phyloP scores from a whole-genome alignment of 1,140 invertebrate species.

The Drosophila auraria region DNA sequence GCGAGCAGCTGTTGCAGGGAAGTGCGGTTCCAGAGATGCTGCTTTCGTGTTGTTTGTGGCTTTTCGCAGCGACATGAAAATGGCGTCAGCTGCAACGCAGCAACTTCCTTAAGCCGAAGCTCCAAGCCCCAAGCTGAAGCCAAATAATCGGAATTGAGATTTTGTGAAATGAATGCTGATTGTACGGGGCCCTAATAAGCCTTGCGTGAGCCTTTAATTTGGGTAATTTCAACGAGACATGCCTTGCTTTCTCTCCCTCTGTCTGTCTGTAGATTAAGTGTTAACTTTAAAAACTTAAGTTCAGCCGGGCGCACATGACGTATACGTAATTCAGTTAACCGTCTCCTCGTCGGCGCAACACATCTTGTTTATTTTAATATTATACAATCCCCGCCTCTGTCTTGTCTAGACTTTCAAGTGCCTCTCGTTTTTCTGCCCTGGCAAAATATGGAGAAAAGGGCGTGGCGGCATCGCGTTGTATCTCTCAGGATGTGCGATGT shows the following conservation, averaged over 20 bases:
- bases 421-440: constrained; percentile 12
- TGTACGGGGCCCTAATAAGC: constrained; percentile 18
- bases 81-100: constrained; percentile 57
- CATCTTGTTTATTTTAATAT: constrained; percentile 47
- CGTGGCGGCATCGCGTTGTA: constrained; percentile 27
- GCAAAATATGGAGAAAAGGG: constrained; percentile 5
- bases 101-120: constrained; percentile 21
- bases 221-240: constrained; percentile 9
- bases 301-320: constrained; percentile 18
- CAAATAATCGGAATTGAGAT: constrained; percentile 37
- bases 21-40: constrained; percentile 44
- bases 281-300: constrained; percentile 14
- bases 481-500: constrained; percentile 16
- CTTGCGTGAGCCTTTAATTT: constrained; percentile 37
- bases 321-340: constrained; percentile 49
- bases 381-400: constrained; percentile 26
- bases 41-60: constrained; percentile 60
- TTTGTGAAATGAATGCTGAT: constrained; percentile 32
- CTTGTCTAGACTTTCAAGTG: constrained; percentile 45
- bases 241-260: not conserved
- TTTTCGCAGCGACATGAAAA: constrained; percentile 58
- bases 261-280: not conserved
- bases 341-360: not conserved
- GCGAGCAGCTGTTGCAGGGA: constrained; percentile 55
- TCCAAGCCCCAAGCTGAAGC: constrained; percentile 5